Conservation (phyloP, 2,797 vertebrate species). For the Phaenicophaeus curvirostris region DNA sequence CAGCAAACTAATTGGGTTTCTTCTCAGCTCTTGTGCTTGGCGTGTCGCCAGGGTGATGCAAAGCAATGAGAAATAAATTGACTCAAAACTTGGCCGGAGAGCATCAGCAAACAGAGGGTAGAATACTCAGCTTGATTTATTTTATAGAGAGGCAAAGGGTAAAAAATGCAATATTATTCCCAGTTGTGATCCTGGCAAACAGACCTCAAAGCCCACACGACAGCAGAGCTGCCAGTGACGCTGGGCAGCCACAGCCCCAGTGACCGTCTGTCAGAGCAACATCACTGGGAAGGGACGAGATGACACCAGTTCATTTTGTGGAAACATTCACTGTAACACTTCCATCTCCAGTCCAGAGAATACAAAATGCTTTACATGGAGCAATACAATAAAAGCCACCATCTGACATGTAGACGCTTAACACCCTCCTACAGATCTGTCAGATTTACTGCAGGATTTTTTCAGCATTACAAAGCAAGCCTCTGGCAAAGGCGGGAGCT, state of each 20-base stretch:
- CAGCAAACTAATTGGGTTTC: background rate
- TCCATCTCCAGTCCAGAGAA: background rate
- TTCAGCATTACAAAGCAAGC: background rate
- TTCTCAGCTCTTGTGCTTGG: background rate
- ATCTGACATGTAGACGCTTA: background rate
- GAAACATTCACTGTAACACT: background rate
- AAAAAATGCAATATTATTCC: background rate
- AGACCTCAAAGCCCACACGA: background rate
- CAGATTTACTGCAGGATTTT: background rate
- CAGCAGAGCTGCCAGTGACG: background rate
- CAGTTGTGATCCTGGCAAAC: background rate
- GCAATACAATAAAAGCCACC: background rate
- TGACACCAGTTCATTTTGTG: background rate
- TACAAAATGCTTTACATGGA: background rate
- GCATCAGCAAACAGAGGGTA: slow-evolving; percentile 22
- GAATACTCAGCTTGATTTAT: slow-evolving; percentile 54
- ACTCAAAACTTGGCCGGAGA: slow-evolving; percentile 34
- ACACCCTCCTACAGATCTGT: background rate
- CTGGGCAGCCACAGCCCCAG: fast-evolving
- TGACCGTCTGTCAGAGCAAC: background rate
- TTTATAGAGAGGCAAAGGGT: slow-evolving; percentile 25
- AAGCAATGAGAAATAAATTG: slow-evolving; percentile 51
- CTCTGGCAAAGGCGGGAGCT: background rate
- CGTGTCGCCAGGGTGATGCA: background rate
- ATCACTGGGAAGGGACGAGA: fast-evolving